Base-by-base conservation (phyloP, 2,113 vertebrate species). In the Sebastes fasciatus region DNA sequence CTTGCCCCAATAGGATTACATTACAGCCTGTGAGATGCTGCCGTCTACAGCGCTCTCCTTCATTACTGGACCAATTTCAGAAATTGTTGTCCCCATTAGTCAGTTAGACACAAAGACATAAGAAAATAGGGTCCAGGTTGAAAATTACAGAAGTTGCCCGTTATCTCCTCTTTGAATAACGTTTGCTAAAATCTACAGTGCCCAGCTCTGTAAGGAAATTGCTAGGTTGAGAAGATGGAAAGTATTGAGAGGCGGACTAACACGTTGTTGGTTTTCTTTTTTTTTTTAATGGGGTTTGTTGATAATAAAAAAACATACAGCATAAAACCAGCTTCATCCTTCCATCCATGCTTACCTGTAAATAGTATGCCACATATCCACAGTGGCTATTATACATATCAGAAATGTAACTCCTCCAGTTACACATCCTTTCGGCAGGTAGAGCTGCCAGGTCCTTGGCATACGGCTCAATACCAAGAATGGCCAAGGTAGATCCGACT, bases 391-490 rank as follows among this genome's bases (percentile, higher is more conserved):
- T 9, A 57, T 45, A 2, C 4, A 4, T 1, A 9, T 12, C 0
- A 13, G 7, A 17, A 16, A 1, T 1, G 48, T 11, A 10, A 34
- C 34, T 34, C 34, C 34, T 34, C 0, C 0, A 0, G 42, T 75
- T 21, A 34, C 92, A 92, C 17, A 76, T 51, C 48, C 12, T 14
- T 1, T 0, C 0, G 1, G 80, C 2, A 5, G 7, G 10, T 1
- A 8, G 14, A 0, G 10, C 1, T 0, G 2, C 45, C 54, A 93
- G 13, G 67, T 94, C 88, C 2, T 6, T 34, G 34, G 4, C 79
- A 4, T 89, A 93, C 61, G 94, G 48, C 73, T 89, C 93, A 4
- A 92, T 52, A 1, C 82, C 89, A 3, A 76, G 26, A 5, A 94
- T 8, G 13, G 89, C 79, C 0, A 90, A 64, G 54, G 77, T 46